Conservation (phyloP, 2,113 vertebrate genomes). For the Willisornis vidua region DNA sequence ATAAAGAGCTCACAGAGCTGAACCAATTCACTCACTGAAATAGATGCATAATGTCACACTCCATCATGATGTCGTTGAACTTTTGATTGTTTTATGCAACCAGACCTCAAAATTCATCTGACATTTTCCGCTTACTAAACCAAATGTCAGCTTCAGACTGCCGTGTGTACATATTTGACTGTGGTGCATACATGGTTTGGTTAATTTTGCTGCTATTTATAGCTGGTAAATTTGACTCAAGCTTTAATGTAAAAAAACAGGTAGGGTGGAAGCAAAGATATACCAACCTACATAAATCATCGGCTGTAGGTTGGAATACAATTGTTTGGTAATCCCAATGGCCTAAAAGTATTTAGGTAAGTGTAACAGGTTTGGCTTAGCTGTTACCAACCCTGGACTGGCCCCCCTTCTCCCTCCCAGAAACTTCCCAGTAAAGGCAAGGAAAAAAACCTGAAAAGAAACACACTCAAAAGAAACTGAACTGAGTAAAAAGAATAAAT, state of each 20-base stretch:
- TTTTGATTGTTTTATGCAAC: background rate
- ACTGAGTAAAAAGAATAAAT: too few species aligned
- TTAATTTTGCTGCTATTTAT: background rate
- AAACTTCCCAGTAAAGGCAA: too few species aligned
- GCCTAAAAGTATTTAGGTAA: too few species aligned
- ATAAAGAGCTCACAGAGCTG: background rate
- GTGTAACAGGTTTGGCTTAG: too few species aligned
- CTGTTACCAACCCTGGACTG: too few species aligned
- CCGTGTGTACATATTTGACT: background rate
- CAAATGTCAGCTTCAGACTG: background rate
- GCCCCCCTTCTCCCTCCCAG: too few species aligned
- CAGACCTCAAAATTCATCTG: background rate
- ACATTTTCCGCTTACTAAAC: background rate
- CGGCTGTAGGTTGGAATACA: background rate
- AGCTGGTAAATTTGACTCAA: background rate
- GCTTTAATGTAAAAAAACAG: background rate
- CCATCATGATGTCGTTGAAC: background rate
- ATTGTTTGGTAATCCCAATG: fast-evolving
- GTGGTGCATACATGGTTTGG: background rate
- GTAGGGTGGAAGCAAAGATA: background rate
- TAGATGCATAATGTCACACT: background rate
- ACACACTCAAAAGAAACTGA: too few species aligned
- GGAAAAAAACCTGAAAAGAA: too few species aligned
- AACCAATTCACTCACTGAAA: background rate
- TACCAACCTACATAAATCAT: background rate